Percentiles rank a stretch among this genome's conserved stretches.
Conservation (phyloP, 2,888 invertebrate genomes). For the Teleiodes luculella region DNA sequence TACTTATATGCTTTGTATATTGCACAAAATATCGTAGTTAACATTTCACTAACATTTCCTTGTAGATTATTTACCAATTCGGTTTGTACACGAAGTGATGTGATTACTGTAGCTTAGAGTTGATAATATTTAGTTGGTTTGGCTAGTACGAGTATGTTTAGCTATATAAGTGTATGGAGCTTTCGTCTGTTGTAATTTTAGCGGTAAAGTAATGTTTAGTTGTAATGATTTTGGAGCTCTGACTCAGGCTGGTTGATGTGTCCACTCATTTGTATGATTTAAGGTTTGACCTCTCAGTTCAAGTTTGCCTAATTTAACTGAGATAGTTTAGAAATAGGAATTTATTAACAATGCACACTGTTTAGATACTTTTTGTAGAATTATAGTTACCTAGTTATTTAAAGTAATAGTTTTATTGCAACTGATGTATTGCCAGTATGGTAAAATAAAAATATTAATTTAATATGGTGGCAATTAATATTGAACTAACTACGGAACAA, state of each 20-base stretch:
- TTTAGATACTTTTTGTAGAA: constrained; percentile 22
- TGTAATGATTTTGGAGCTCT: constrained; percentile 51
- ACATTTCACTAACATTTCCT: constrained; percentile 6
- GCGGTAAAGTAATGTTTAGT: constrained; percentile 45
- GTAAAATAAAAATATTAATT: background rate
- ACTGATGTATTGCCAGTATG: constrained; percentile 15
- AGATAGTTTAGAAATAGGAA: constrained; percentile 25
- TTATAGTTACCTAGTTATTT: constrained; percentile 27
- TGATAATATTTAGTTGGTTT: constrained; percentile 15
- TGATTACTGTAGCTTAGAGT: background rate
- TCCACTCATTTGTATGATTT: constrained; percentile 60
- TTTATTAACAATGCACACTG: constrained; percentile 28
- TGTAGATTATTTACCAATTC: background rate
- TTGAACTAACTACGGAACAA: constrained; percentile 10
- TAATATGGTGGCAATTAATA: constrained; percentile 15
- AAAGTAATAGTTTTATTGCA: constrained; percentile 13
- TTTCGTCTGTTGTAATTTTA: constrained; percentile 51
- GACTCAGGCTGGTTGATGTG: constrained; percentile 72
- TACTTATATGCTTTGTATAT: constrained; percentile 34
- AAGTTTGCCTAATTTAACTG: constrained; percentile 30
- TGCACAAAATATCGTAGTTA: constrained; percentile 2
- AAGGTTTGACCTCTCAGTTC: constrained; percentile 30
- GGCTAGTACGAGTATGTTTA: constrained; percentile 17
- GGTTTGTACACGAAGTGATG: background rate
- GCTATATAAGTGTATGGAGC: constrained; percentile 30